These are phyloP conservation scores for Andrena fulva DNA, from an alignment of 2,888 invertebrate genomes.

Conservation along the genomic window DNA sequence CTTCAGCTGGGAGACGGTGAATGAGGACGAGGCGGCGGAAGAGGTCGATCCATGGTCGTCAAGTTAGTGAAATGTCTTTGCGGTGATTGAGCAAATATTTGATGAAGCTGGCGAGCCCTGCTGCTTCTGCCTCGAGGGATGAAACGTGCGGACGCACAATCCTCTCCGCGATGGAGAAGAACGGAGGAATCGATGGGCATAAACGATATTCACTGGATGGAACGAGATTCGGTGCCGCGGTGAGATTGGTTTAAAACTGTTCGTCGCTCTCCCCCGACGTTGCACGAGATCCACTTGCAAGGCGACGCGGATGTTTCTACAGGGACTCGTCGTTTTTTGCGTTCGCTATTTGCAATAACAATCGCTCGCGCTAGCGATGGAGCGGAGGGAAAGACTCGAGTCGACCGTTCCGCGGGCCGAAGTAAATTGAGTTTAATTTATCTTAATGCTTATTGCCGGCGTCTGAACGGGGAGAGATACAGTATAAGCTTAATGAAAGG, in stretches of 20 bases:
- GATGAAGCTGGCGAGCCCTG: conserved; percentile 78
- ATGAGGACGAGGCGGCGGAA: conserved; percentile 65
- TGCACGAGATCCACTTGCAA: not conserved
- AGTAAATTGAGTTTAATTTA: conserved; percentile 55
- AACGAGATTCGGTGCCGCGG: conserved; percentile 10
- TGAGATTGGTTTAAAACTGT: conserved; percentile 42
- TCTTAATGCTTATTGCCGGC: conserved; percentile 53
- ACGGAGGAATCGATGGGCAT: conserved; percentile 56
- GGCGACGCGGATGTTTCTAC: no score
- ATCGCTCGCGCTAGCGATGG: not conserved
- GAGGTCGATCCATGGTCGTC: conserved; percentile 77
- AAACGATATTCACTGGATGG: conserved; percentile 44
- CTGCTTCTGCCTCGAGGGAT: conserved; percentile 68
- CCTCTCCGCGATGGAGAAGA: conserved; percentile 51
- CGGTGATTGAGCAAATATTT: conserved; percentile 85
- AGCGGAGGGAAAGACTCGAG: not conserved
- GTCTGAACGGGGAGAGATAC: conserved; percentile 47
- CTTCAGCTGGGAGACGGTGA: conserved; percentile 39
- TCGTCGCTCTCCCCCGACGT: not conserved
- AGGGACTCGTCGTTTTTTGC: not conserved
- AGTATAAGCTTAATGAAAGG: conserved; percentile 64
- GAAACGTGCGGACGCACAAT: conserved; percentile 59
- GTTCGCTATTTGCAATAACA: not conserved
- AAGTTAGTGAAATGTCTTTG: conserved; percentile 83
- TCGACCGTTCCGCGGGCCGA: not conserved